Evolutionary conservation across 2,113 vertebrate species (phyloP).

Genomic region (Ictalurus furcatus): DNA sequence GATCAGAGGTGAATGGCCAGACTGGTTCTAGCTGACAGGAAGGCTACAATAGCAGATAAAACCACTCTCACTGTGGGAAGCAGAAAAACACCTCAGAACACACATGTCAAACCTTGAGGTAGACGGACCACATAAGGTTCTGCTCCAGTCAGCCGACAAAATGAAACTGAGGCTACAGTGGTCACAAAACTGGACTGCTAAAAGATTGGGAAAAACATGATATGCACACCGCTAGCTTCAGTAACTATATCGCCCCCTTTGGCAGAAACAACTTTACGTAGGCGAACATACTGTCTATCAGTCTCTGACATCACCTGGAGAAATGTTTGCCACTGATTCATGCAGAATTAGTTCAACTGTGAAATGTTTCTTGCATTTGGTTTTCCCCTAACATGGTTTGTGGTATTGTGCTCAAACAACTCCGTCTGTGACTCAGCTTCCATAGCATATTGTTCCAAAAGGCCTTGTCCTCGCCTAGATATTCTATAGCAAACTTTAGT

Average conservation of each 20-base stretch:
- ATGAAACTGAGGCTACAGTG: background rate
- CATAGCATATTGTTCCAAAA: background rate
- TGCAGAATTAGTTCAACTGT: background rate
- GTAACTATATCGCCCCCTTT: background rate
- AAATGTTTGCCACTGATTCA: background rate
- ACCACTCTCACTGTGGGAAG: background rate
- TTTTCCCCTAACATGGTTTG: too few relatives aligned
- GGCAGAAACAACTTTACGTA: background rate
- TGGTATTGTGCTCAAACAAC: background rate
- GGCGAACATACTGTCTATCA: background rate
- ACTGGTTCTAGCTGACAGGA: background rate
- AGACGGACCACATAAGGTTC: background rate
- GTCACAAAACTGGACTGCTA: background rate
- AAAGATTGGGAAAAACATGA: background rate
- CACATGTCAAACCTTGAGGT: background rate
- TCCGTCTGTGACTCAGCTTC: background rate
- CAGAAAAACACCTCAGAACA: background rate
- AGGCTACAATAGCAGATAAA: background rate
- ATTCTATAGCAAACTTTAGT: background rate
- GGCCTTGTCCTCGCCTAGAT: background rate
- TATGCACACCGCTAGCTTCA: background rate
- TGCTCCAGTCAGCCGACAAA: background rate
- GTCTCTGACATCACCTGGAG: background rate
- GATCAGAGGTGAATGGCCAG: background rate
- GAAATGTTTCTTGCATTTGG: slow-evolving; percentile 4